These are phyloP conservation scores for Intellagama lesueurii DNA, from an alignment of 2,797 vertebrate genomes.

Conservation along the genomic window DNA sequence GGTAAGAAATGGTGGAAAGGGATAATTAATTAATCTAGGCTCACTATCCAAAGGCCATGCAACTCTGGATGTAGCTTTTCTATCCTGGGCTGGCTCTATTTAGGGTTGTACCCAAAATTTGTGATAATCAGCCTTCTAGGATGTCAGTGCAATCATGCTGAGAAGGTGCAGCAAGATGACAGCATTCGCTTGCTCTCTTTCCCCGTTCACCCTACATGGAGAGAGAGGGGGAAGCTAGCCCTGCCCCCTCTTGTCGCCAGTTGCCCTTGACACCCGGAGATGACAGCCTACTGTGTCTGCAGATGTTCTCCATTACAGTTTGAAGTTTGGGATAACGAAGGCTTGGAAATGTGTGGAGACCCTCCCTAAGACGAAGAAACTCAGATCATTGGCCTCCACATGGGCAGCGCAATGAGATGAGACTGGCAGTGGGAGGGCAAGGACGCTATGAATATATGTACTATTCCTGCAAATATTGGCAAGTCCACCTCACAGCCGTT, in stretches of 20 bases:
- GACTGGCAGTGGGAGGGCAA: not conserved
- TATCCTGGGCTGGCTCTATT: not conserved
- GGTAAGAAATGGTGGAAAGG: constrained; percentile 75
- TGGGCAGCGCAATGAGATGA: too few relatives aligned
- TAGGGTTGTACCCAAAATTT: not conserved
- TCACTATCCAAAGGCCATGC: not conserved
- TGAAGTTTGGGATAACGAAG: not conserved
- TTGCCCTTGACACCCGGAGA: too few relatives aligned
- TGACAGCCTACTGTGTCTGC: too few relatives aligned
- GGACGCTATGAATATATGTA: too few relatives aligned
- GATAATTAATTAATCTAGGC: not conserved
- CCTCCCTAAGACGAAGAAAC: not conserved
- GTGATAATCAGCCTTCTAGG: not conserved
- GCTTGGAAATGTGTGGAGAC: not conserved
- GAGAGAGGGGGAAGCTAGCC: too few relatives aligned
- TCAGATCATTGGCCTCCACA: too few relatives aligned
- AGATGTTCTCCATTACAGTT: not conserved
- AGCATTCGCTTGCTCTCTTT: too few relatives aligned
- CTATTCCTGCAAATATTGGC: too few relatives aligned
- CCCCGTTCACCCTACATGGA: too few relatives aligned
- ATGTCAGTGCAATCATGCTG: not conserved
- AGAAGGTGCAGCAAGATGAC: not conserved
- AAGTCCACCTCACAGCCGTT: too few relatives aligned
- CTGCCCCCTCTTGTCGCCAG: too few relatives aligned
- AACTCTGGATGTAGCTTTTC: not conserved